These are phyloP conservation scores for Candoia aspera DNA, from an alignment of 2,113 vertebrate species.

Conservation along the genomic window DNA sequence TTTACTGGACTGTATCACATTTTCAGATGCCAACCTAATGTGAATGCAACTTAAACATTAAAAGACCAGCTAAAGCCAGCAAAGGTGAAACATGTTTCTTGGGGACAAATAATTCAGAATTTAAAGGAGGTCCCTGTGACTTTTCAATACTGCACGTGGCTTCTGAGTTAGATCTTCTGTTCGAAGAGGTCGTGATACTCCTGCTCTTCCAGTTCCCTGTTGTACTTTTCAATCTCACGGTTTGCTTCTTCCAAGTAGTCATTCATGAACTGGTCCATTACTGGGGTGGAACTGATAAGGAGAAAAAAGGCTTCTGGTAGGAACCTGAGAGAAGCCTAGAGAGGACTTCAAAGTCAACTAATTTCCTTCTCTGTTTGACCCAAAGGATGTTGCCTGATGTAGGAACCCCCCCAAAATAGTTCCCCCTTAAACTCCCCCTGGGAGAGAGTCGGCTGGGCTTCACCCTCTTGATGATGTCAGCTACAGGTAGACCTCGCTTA, in stretches of 20 bases:
- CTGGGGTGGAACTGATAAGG: slow-evolving; percentile 80
- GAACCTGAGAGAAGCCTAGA: neutral
- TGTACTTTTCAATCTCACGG: slow-evolving; percentile 89
- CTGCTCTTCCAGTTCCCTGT: slow-evolving; percentile 88
- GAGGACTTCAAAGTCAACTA: neutral
- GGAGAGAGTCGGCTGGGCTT: too few species aligned
- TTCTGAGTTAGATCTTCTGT: slow-evolving; percentile 70
- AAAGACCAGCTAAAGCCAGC: slow-evolving; percentile 57
- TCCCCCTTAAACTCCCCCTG: too few species aligned
- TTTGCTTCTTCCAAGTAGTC: slow-evolving; percentile 91
- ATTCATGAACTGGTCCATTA: slow-evolving; percentile 91
- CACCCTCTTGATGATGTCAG: too few species aligned
- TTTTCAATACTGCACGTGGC: neutral
- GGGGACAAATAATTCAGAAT: slow-evolving; percentile 44
- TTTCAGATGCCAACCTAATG: slow-evolving; percentile 57
- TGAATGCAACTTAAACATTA: slow-evolving; percentile 48
- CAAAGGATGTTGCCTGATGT: too few species aligned
- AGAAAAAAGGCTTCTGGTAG: slow-evolving; percentile 20
- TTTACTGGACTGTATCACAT: slow-evolving; percentile 38
- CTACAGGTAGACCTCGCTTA: too few species aligned
- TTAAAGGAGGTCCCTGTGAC: neutral
- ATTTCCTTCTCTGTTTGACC: rapidly evolving
- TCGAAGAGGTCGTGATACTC: slow-evolving; percentile 88
- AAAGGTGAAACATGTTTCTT: slow-evolving; percentile 50
- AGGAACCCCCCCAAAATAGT: neutral